Evolutionary conservation across 2,888 invertebrate genomes (phyloP), one percentile per base, ranked within the genome.

Genomic region (Ophion ellenae): DNA sequence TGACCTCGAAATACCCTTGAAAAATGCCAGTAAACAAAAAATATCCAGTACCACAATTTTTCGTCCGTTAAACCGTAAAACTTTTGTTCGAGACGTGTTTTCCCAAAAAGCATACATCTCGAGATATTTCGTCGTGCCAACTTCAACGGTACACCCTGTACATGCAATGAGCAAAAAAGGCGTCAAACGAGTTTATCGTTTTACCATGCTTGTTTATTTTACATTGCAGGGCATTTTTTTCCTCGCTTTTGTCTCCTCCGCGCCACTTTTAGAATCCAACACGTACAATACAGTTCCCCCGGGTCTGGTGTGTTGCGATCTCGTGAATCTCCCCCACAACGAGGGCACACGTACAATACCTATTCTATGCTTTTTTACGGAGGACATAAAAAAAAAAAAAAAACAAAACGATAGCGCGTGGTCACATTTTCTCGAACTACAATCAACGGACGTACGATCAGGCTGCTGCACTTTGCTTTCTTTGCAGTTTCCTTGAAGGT

Each of bases 241-340:
- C 20, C 17, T 28, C 11, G 32, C 61, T 61, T 81, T 53, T 32
- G 45, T 20, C 28, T 4, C 40, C 67, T 45, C 10, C 32, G 17
- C 47, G 14, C 17, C 17, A 17, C 53, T 53, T 53, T 53, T 53
- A 17, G 53, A 17, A 53, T 3, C 0, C 17, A 17, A 53, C 14
- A 53, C 53, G 14, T 53, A 53, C 53, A 53, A 53, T 61, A 24
- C 75, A 45, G 81, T 61, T 81, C 47, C 47, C 11, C n/a, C 14
- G 75, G 11, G 59, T 47, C 47, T 70, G 32, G 20, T 63, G 47
- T 36, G 53, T 53, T 11, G 53, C 76, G 57, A 63, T 36, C 63
- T 24, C 64, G 24, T 24, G 53, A 82, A 66, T 24, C 9, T 24
- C 14, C 61, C 11, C 24, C 17, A 7, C 61, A 61, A 14, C 11